phyloP scores from a whole-genome alignment of 2,888 invertebrate species.

The Pterobdella sp. region DNA sequence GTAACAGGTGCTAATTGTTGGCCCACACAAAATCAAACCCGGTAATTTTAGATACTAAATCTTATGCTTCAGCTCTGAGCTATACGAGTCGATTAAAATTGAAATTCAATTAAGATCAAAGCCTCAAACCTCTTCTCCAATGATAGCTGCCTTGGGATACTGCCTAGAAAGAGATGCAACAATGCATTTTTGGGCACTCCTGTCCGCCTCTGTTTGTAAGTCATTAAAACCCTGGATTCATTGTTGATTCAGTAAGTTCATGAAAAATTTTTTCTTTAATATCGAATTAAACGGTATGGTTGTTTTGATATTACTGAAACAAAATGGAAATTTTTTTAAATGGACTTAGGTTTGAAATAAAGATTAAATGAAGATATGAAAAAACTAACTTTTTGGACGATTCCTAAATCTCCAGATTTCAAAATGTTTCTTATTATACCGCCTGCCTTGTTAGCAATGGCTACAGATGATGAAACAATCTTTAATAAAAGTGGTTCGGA shows the following conservation, averaged over 20 bases:
- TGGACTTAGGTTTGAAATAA: too few relatives aligned
- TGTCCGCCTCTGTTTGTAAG: constrained; percentile 93
- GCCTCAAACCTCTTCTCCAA: constrained; percentile 66
- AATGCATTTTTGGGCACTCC: constrained; percentile 86
- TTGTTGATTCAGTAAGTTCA: too few relatives aligned
- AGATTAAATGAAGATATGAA: too few relatives aligned
- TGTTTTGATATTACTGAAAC: background rate
- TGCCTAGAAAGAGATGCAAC: constrained; percentile 73
- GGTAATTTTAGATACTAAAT: too few relatives aligned
- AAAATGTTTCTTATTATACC: constrained; percentile 82
- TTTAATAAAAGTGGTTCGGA: constrained; percentile 33
- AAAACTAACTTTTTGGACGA: constrained; percentile 69
- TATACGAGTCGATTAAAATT: background rate
- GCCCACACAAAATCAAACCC: too few relatives aligned
- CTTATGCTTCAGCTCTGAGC: background rate
- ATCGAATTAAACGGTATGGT: too few relatives aligned
- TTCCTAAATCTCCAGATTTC: constrained; percentile 77
- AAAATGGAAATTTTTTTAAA: too few relatives aligned
- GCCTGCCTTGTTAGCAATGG: constrained; percentile 73
- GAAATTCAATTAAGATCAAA: background rate
- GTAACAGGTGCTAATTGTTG: too few relatives aligned
- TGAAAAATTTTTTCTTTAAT: too few relatives aligned
- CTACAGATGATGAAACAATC: constrained; percentile 70
- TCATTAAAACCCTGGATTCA: constrained; percentile 69
- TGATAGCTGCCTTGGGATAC: constrained; percentile 60